phyloP scores from a whole-genome alignment of 2,113 vertebrate species.

The Gyps fulvus region DNA sequence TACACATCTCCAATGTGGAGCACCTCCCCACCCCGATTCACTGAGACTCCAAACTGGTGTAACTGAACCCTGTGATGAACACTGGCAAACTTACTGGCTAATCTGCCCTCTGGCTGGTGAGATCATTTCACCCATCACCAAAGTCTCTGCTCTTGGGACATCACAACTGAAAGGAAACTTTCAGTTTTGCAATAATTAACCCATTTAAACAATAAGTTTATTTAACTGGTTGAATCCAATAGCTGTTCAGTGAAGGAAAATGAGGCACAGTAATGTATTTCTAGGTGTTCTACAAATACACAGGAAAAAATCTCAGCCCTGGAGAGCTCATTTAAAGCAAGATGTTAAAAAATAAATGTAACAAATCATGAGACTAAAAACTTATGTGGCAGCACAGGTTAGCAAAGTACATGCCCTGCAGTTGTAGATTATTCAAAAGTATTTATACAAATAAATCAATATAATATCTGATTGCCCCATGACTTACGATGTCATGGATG shows the following conservation, averaged over 20 bases:
- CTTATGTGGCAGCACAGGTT: background rate
- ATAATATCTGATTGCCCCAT: background rate
- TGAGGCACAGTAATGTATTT: background rate
- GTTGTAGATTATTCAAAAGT: background rate
- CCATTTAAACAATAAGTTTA: background rate
- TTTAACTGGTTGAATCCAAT: background rate
- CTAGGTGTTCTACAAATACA: background rate
- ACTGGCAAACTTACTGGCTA: background rate
- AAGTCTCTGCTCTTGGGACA: background rate
- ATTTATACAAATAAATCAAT: conserved; percentile 18
- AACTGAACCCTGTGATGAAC: background rate
- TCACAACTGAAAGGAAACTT: background rate
- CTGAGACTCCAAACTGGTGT: background rate
- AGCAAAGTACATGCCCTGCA: background rate
- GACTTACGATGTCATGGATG: background rate
- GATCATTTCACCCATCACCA: background rate
- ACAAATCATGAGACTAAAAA: background rate
- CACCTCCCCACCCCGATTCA: background rate
- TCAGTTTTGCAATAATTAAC: background rate
- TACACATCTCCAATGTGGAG: background rate
- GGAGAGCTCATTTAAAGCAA: background rate
- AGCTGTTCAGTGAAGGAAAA: background rate
- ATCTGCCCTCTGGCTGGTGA: background rate
- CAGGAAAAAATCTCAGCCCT: background rate
- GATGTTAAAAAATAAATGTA: background rate